Evolutionary conservation across 2,797 vertebrate genomes (phyloP).

Genomic region (Emys orbicularis): DNA sequence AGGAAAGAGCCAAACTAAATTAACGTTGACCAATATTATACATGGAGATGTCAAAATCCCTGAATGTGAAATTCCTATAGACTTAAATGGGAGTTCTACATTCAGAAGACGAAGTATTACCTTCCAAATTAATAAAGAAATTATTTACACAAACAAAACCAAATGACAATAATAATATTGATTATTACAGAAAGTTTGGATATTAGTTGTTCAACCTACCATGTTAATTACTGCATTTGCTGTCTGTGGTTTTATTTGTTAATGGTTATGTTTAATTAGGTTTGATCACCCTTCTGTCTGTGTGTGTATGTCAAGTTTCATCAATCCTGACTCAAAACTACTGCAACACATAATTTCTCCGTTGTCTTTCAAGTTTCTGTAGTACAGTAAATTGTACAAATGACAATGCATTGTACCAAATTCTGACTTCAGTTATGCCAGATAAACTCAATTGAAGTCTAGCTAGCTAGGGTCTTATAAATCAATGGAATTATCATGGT

Average conservation of each 20-base stretch:
- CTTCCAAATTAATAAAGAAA: neutral
- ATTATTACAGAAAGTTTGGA: neutral
- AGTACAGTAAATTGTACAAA: neutral
- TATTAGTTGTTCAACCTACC: neutral
- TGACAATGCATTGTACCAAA: neutral
- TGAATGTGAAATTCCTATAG: neutral
- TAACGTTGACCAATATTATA: neutral
- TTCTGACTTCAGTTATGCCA: neutral
- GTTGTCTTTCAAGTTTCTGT: neutral
- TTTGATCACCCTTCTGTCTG: neutral
- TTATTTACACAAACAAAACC: neutral
- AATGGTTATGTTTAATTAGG: slow-evolving; percentile 23
- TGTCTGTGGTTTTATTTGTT: neutral
- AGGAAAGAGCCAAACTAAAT: neutral
- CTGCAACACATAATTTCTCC: neutral
- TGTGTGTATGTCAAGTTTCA: neutral
- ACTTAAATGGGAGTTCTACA: neutral
- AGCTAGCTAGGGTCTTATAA: neutral
- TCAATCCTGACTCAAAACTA: neutral
- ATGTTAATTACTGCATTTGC: neutral
- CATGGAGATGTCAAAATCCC: neutral
- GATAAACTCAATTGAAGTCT: neutral
- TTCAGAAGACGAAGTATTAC: slow-evolving; percentile 6
- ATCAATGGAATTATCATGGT: neutral
- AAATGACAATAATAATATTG: neutral